Percentiles rank a stretch among this genome's conserved stretches.
phyloP scores from a whole-genome alignment of 2,888 invertebrate genomes.

The Melanchra persicariae region DNA sequence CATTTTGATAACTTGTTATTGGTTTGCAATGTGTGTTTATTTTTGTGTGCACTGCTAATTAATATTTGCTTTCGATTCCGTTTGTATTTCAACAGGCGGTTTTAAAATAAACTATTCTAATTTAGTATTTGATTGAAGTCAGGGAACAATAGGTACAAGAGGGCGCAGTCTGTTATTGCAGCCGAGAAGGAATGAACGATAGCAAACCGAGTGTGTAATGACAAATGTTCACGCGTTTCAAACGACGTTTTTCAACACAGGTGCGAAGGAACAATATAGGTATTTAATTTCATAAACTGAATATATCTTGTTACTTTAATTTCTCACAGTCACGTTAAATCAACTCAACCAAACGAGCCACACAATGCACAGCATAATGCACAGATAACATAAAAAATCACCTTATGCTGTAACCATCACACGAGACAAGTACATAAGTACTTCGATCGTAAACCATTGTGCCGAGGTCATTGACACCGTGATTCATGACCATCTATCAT shows the following conservation, averaged over 20 bases:
- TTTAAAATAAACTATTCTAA: not conserved
- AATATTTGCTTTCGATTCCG: slow-evolving; percentile 41
- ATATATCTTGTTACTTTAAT: slow-evolving; percentile 18
- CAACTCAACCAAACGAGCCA: not conserved
- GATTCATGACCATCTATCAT: slow-evolving; percentile 75
- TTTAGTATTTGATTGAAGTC: slow-evolving; percentile 2
- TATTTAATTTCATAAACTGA: not conserved
- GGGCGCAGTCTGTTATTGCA: not conserved
- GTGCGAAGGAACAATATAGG: not conserved
- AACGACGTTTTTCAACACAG: not conserved
- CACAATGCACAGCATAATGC: slow-evolving; percentile 28
- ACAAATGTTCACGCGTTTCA: not conserved
- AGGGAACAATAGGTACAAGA: not conserved
- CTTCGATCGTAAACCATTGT: slow-evolving; percentile 57
- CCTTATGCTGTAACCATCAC: slow-evolving; percentile 40
- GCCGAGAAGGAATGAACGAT: not conserved
- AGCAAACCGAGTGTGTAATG: not conserved
- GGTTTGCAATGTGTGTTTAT: slow-evolving; percentile 24
- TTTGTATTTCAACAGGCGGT: not conserved
- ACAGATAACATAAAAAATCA: slow-evolving; percentile 51
- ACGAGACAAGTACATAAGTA: slow-evolving; percentile 47
- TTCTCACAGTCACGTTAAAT: slow-evolving; percentile 6
- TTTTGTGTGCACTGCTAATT: slow-evolving; percentile 20
- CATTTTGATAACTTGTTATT: slow-evolving; percentile 31
- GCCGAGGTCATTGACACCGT: slow-evolving; percentile 66